Evolutionary conservation across 1,140 invertebrate genomes (phyloP), one percentile per base, ranked within the genome.

Genomic region (Hypsibius dujardini): DNA sequence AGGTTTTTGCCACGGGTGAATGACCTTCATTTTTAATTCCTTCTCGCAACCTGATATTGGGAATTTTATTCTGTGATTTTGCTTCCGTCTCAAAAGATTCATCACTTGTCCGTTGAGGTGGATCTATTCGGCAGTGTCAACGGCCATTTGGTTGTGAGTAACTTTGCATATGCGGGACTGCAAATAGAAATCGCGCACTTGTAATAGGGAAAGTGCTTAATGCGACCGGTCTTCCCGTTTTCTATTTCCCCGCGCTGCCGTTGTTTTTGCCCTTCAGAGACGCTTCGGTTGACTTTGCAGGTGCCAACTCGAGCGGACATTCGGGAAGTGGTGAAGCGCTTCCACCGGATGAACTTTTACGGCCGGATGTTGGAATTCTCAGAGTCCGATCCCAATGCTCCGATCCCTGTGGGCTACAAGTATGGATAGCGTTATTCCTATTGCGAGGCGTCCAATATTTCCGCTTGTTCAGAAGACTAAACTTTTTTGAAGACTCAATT

Each of bases 81-180:
- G n/a, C 50, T 56, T 12, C 3, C 0, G 12, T 67, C 45, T 7
- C 42, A 15, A 3, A 7, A 67, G 62, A 67, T 67, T 67, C 12
- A 15, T 12, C 62, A 67, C 62, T 45, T 67, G 42, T 67, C 62
- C 12, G 62, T 67, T 42, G 62, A 67, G 12, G 12, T 42, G 12
- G 62, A 67, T 67, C 12, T 67, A 42, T 67, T 67, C 45, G 62
- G 62, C 12, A 67, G 42, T 42, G 45, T 67, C 45, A 15, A 67
- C 42, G 62, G 62, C 3, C 62, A 67, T 42, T 42, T 67, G 12
- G 62, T 67, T 28, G 28, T 28, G 28, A 28, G 28, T 28, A 28
- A 28, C 28, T 28, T 28, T 28, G 28, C 28, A 28, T 28, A 28
- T 28, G 28, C 28, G 28, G 28, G 28, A 28, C 28, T 28, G 28